Percentiles rank a stretch among this genome's conserved stretches.
Conservation (phyloP, 2,888 invertebrate genomes). For the Eristalinus aeneus region DNA sequence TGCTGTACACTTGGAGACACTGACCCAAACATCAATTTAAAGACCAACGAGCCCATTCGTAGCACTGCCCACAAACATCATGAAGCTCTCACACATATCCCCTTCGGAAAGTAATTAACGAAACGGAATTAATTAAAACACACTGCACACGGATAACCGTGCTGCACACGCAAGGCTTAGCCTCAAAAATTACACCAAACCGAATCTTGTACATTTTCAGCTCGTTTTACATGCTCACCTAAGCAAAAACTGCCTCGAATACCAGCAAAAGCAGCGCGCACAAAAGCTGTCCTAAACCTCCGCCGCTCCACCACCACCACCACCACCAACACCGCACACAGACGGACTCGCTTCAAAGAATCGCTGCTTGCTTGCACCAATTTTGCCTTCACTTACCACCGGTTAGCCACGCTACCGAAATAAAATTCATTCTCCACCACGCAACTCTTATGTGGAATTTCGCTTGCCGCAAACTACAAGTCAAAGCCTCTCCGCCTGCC, state of each 20-base stretch:
- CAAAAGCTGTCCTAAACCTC: not conserved
- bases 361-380: slow-evolving; percentile 36
- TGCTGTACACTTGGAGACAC: no score
- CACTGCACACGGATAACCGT: not conserved
- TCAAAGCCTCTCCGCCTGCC: slow-evolving; percentile 14
- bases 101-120: slow-evolving; percentile 5
- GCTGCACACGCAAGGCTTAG: slow-evolving; percentile 14
- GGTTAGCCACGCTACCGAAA: slow-evolving; percentile 57
- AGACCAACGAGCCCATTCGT: not conserved
- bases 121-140: slow-evolving; percentile 16
- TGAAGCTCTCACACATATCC: not conserved
- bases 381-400: slow-evolving; percentile 41
- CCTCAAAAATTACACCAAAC: slow-evolving; percentile 15
- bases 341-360: slow-evolving; percentile 46
- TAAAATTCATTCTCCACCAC: slow-evolving; percentile 46
- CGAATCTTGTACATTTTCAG: slow-evolving; percentile 24
- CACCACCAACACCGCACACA: not conserved
- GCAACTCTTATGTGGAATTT: slow-evolving; percentile 37
- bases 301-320: not conserved
- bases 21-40: not conserved
- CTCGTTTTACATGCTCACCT: slow-evolving; percentile 33
- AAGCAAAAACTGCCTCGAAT: slow-evolving; percentile 37
- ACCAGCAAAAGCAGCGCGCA: slow-evolving; percentile 41
- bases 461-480: slow-evolving; percentile 50
- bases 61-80: not conserved